Evolutionary conservation across 2,797 vertebrate genomes (phyloP).

Genomic region (Discoglossus pictus): DNA sequence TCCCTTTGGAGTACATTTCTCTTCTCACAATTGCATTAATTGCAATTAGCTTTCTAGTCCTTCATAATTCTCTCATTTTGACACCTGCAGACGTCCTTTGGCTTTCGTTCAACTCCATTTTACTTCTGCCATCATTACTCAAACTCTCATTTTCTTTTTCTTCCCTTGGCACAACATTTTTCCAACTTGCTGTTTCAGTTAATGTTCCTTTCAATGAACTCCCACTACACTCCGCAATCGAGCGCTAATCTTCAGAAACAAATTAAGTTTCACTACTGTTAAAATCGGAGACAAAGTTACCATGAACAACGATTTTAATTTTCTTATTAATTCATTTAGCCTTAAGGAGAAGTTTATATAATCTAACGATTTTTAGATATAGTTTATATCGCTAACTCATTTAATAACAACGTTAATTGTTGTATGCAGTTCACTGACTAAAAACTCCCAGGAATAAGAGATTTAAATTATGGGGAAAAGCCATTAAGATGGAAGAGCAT

Average conservation of each 20-base stretch:
- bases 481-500: too few relatives aligned
- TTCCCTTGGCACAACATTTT: conserved; percentile 34
- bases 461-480: too few relatives aligned
- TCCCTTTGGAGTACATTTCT: conserved; percentile 51
- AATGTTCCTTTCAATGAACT: conserved; percentile 21
- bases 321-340: conserved; percentile 45
- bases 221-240: conserved; percentile 3
- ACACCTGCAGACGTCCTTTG: conserved; percentile 52
- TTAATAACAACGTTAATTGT: conserved; percentile 16
- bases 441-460: too few relatives aligned
- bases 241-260: conserved; percentile 46
- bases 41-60: conserved; percentile 61
- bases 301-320: conserved; percentile 51
- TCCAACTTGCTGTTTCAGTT: conserved; percentile 29
- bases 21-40: conserved; percentile 58
- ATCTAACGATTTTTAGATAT: conserved; percentile 29
- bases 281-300: conserved; percentile 46
- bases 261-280: conserved; percentile 34
- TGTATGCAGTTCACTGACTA: too few relatives aligned
- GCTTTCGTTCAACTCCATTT: conserved; percentile 52
- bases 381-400: neutral
- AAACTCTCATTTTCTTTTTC: conserved; percentile 28
- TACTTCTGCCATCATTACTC: conserved; percentile 44
- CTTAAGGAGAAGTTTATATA: conserved; percentile 36
- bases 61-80: conserved; percentile 54